Evolutionary conservation across 2,113 vertebrate genomes (phyloP), one percentile per base, ranked within the genome.

Genomic region (Dasypus novemcinctus): DNA sequence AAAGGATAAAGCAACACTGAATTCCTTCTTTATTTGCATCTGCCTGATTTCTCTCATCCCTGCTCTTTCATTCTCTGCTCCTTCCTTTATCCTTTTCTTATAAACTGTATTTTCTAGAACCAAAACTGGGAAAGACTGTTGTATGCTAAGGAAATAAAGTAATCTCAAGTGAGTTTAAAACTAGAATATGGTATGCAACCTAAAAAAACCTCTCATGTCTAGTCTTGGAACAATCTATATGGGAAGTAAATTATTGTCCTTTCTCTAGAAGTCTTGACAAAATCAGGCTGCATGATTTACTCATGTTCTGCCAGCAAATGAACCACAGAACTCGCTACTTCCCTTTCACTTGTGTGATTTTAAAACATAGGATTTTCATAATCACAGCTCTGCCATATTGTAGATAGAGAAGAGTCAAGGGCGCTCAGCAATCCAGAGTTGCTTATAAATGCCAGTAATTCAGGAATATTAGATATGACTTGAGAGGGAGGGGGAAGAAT

Each of bases 361-460:
- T 96, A 93, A 80, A 94, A 25, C 18, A 79, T n/a, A 63, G 7
- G 59, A 52, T 93, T 94, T 76, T 52, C n/a, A 52, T 94, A 88
- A 85, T 95, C 69, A 93, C 31, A 69, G 43, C 43, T 94, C 71
- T 82, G 41, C 57, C 27, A 69, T 68, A 86, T 79, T 59, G 6
- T 82, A 31, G 23, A 33, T 93, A n/a, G 87, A 89, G 71, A 79
- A 84, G 68, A 84, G 41, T 68, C 41, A 38, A 61, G 7, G 8
- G 13, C 66, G 88, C 27, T 33, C 29, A 83, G 38, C 83, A 84
- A 81, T 80, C 59, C 31, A 85, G 54, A 95, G 46, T 59, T 95
- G 9, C 36, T 85, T 93, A 76, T 71, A 86, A 90, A 90, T 83
- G 41, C 49, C 74, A 79, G 46, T 85, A 57, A 91, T 80, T 91